A percentile compares a stretch with the other conserved stretches of the same genome.
phyloP scores from a whole-genome alignment of 2,113 vertebrate genomes.

The Psephotus haematonotus region DNA sequence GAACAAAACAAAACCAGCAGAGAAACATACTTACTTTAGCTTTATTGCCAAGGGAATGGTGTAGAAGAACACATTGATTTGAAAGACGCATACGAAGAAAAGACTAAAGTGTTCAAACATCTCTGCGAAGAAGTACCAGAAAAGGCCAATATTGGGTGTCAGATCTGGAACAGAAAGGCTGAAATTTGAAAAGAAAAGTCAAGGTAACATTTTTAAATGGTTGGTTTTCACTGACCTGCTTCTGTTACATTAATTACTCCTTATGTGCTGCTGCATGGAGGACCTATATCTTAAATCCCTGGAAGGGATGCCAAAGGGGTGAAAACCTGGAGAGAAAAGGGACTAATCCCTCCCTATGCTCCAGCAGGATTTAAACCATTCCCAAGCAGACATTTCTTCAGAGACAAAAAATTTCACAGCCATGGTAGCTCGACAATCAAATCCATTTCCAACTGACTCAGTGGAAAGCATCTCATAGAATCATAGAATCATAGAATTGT shows the following conservation, averaged over 20 bases:
- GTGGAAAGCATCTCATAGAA: neutral
- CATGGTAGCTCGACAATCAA: neutral
- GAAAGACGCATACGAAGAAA: slow-evolving; percentile 98
- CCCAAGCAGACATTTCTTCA: neutral
- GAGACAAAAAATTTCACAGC: neutral
- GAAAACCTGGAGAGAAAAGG: neutral
- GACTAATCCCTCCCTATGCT: neutral
- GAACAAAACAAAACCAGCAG: neutral
- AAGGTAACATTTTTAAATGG: neutral
- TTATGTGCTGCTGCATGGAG: neutral
- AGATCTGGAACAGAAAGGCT: slow-evolving; percentile 96
- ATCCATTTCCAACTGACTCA: neutral
- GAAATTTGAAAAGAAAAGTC: slow-evolving; percentile 55
- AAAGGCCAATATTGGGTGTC: slow-evolving; percentile 97
- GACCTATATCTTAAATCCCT: neutral
- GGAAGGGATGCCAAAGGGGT: neutral
- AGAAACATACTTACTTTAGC: slow-evolving; percentile 85
- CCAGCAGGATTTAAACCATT: neutral
- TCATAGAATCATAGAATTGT: too few species aligned
- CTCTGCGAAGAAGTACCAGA: slow-evolving; percentile 99
- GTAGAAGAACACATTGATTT: slow-evolving; percentile 99
- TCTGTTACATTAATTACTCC: neutral
- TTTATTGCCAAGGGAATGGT: slow-evolving; percentile 94
- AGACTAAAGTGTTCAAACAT: slow-evolving; percentile 99
- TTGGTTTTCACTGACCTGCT: neutral